Evolutionary conservation across 1,140 invertebrate genomes (phyloP).

Genomic region (Luehdorfia chinensis): DNA sequence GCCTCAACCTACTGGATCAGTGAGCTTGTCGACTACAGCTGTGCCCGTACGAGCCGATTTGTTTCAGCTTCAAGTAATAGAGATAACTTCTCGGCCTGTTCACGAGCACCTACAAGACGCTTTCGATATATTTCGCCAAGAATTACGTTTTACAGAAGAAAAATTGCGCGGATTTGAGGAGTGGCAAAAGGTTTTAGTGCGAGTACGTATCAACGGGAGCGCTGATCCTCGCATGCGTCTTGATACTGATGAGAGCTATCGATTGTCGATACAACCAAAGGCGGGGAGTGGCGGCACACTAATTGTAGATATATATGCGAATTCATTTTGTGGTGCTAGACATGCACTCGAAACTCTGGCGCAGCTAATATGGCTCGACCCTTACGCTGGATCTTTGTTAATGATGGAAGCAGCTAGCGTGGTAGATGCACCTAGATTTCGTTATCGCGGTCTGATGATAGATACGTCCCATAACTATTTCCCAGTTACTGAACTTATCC

Average conservation of each 20-base stretch:
- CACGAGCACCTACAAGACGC: constrained; percentile 32
- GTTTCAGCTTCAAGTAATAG: constrained; percentile 33
- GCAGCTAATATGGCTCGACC: constrained; percentile 86
- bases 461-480: constrained; percentile 87
- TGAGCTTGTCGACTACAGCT: constrained; percentile 65
- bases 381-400: constrained; percentile 75
- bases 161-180: constrained; percentile 26
- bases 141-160: constrained; percentile 30
- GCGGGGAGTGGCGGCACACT: constrained; percentile 69
- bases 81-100: constrained; percentile 29
- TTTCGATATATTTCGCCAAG: constrained; percentile 36
- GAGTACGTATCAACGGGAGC: constrained; percentile 68
- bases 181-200: constrained; percentile 56
- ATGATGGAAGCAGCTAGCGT: constrained; percentile 77
- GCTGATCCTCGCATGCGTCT: constrained; percentile 77
- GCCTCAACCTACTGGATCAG: constrained; percentile 76
- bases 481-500: constrained; percentile 80
- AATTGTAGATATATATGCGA: constrained; percentile 79
- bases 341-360: constrained; percentile 87
- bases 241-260: constrained; percentile 85
- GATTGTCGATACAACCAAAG: constrained; percentile 77
- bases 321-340: constrained; percentile 85
- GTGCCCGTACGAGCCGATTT: constrained; percentile 57
- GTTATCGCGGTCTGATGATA: constrained; percentile 84
- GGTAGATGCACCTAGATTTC: constrained; percentile 78